Evolutionary conservation across 1,140 invertebrate genomes (phyloP), one percentile per base, ranked within the genome.

Genomic region (Myzus persicae): DNA sequence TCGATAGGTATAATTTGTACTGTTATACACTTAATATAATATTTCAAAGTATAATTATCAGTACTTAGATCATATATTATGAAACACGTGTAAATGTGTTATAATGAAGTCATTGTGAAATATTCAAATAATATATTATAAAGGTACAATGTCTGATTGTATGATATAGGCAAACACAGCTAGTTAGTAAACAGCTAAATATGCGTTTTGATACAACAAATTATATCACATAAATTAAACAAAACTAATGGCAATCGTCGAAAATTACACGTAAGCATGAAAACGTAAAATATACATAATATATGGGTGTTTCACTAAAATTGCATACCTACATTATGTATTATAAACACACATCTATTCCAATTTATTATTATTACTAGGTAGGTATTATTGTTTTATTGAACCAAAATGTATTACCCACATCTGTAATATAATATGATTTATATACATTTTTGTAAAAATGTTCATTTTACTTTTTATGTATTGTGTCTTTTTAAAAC

Each of bases 191-290:
- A 36, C 14, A n/a, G 0, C 24, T 85, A 85, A n/a, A 44, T 20
- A 31, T 44, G 84, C 26, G 11, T 85, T 85, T 85, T 44, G 40
- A 36, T 76, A 76, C 14, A 85, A 85, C 40, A 31, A 85, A 44
- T n/a, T 44, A 85, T 44, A 44, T 31, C 42, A 44, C 84, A 85
- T 85, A 85, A 85, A 85, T 85, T 85, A 85, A 44, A 40, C 26
- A 46, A n/a, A 42, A 44, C 11, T n/a, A 85, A 85, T 44, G 26
- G 42, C 26, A 44, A 85, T 85, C 42, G 40, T 85, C 42, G 84
- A 85, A 85, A 85, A 46, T 44, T 85, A 44, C 14, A 85, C 42
- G 84, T n/a, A 42, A 42, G 26, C 42, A 44, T 44, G 42, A 44
- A 85, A 31, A 44, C 6, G 84, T 85, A 26, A 44, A 44, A 85